Evolutionary conservation across 2,113 vertebrate species (phyloP).

Genomic region (Pseudopipra pipra): DNA sequence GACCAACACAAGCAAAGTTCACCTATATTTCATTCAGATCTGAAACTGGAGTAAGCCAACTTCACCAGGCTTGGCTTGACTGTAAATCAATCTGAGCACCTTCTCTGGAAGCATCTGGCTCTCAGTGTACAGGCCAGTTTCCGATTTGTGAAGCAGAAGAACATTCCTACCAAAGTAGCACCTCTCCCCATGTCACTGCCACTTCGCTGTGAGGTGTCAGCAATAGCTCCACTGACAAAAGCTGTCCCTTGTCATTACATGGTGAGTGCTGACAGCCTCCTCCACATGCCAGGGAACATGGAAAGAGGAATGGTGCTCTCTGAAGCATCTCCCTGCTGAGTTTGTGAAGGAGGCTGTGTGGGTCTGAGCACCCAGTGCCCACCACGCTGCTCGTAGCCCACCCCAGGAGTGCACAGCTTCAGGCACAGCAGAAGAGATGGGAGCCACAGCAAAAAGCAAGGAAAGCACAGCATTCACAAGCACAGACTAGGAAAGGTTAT

Average conservation of each 20-base stretch:
- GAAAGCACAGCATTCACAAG: neutral
- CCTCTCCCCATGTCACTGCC: neutral
- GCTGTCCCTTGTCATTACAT: neutral
- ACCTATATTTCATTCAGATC: neutral
- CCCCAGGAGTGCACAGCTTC: neutral
- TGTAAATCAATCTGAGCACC: neutral
- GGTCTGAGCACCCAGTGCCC: neutral
- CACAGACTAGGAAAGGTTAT: neutral
- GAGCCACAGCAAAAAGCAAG: neutral
- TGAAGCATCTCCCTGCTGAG: neutral
- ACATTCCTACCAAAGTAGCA: neutral
- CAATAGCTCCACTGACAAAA: neutral
- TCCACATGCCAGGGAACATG: neutral
- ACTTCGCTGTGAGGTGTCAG: neutral
- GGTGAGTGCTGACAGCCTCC: neutral
- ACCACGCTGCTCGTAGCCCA: rapidly evolving
- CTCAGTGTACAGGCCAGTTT: neutral
- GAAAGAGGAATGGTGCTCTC: neutral
- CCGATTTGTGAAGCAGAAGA: neutral
- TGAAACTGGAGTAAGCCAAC: neutral
- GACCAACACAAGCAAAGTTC: neutral
- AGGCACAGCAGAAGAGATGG: neutral
- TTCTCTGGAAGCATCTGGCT: neutral
- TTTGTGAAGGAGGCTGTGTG: neutral
- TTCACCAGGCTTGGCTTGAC: neutral